phyloP scores from a whole-genome alignment of 2,113 vertebrate species.

The Stegastes partitus region DNA sequence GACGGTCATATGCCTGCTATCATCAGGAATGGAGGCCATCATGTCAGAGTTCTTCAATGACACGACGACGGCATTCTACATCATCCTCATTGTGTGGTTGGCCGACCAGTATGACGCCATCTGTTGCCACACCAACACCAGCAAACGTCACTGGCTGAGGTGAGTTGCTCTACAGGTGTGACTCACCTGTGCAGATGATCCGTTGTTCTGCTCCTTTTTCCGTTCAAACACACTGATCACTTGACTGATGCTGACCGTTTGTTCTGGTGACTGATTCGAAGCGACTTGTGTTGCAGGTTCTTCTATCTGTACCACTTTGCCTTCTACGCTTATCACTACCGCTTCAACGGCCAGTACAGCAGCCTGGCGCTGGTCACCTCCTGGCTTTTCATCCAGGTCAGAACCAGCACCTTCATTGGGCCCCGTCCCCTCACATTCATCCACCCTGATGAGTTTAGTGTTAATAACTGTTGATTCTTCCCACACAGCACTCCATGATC shows the following conservation, averaged over 20 bases:
- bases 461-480: background rate
- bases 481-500: conserved; percentile 94
- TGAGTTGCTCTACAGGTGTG: conserved; percentile 48
- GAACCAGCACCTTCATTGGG: background rate
- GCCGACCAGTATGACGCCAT: conserved; percentile 98
- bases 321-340: conserved; percentile 98
- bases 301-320: conserved; percentile 99
- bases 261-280: background rate
- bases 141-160: conserved; percentile 98
- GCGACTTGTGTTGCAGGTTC: conserved; percentile 85
- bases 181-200: too few species aligned
- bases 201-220: too few species aligned
- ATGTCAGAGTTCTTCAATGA: conserved; percentile 99
- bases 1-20: conserved; percentile 39
- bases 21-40: conserved; percentile 96
- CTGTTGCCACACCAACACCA: conserved; percentile 98
- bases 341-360: conserved; percentile 99
- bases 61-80: conserved; percentile 98
- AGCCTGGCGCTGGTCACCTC: conserved; percentile 97
- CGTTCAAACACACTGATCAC: too few species aligned
- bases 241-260: too few species aligned
- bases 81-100: conserved; percentile 99
- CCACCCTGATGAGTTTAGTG: too few species aligned
- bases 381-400: conserved; percentile 99
- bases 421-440: background rate